Evolutionary conservation across 1,140 invertebrate genomes (phyloP).

Genomic region (Drosophila melanogaster): Release_6_plus_ISO1_MT NT_033779.5:18554501-18555000

Average conservation of each 20-base stretch:
- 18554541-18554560: conserved; percentile 27
- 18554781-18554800: conserved; percentile 2
- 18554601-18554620: conserved; percentile 80
- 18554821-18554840: background rate
- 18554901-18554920: conserved; percentile 3
- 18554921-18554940: background rate
- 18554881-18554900: conserved; percentile 9
- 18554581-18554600: conserved; percentile 38
- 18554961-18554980: conserved; percentile 20
- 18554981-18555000: conserved; percentile 10
- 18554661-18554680: conserved; percentile 13
- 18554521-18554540: conserved; percentile 3
- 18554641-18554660: conserved; percentile 24
- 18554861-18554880: conserved; percentile 6
- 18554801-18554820: conserved; percentile 6
- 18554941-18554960: conserved; percentile 19
- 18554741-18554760: conserved; percentile 2
- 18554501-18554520: conserved; percentile 1
- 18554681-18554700: conserved; percentile 8
- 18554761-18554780: background rate
- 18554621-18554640: conserved; percentile 70
- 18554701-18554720: conserved; percentile 66
- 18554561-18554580: conserved; percentile 22
- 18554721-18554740: conserved; percentile 62
- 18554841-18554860: conserved; percentile 27